Evolutionary conservation across 2,888 invertebrate genomes (phyloP), one percentile per base, ranked within the genome.

Genomic region (Lissonota sp.): DNA sequence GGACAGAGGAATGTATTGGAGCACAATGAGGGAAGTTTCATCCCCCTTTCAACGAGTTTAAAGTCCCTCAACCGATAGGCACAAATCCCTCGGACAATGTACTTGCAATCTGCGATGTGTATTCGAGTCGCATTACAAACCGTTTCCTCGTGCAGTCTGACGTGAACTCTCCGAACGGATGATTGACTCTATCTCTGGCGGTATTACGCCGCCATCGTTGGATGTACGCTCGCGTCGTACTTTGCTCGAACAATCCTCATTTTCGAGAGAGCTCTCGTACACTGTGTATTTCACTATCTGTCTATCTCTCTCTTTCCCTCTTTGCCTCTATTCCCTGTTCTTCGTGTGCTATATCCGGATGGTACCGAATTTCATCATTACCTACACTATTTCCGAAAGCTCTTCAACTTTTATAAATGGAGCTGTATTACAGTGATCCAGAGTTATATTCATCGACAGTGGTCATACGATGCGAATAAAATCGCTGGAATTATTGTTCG

Each of bases 31-130:
- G 58, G 49, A 60, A 70, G 58, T 70, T 39, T 70, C 70, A 10
- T 39, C 44, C 46, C 57, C 58, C 49, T 58, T 57, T 57, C 42
- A 16, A 63, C 42, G 72, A 44, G 44, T 55, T 72, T 63, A 42
- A 53, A 53, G 26, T 63, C 53, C 53, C 72, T 14, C 53, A 71
- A 51, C 46, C 62, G 49, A 14, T 12, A 14, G 53, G 72, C 60
- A 62, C 53, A 53, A 51, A 62, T 71, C 60, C 60, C 60, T 46
- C 26, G 72, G 62, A 72, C 72, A 55, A 72, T 72, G 72, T 72
- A 62, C 72, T 62, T 62, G 42, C 72, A 26, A 26, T 26, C 26
- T 26, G 26, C 51, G 53, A 62, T 72, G 53, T 3, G 26, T 26
- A 26, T 26, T 26, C 26, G 3, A 26, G n/a, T 63, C 53, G 44